A percentile compares a stretch with the other conserved stretches of the same genome.
Conservation (phyloP, 2,888 invertebrate genomes). For the Halocaridina rubra region DNA sequence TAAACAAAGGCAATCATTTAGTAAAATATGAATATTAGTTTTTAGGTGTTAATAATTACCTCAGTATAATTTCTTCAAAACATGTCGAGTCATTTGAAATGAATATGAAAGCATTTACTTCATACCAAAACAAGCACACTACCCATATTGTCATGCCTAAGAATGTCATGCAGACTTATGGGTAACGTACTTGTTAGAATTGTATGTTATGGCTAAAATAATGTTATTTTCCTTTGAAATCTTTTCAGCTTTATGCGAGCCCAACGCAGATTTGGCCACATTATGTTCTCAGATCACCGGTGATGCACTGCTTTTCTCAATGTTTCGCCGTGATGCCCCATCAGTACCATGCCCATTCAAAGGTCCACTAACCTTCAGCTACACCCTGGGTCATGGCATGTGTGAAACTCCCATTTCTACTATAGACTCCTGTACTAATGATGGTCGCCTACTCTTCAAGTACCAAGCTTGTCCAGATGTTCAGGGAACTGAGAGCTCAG, state of each 20-base stretch:
- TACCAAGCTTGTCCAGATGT: constrained; percentile 96
- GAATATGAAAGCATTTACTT: not conserved
- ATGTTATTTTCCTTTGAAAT: not conserved
- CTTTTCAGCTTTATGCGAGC: constrained; percentile 49
- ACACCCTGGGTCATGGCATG: constrained; percentile 81
- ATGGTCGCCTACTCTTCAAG: constrained; percentile 86
- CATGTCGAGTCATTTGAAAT: too few relatives aligned
- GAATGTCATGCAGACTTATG: too few relatives aligned
- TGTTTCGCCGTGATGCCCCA: constrained; percentile 90
- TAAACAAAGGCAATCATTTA: too few relatives aligned
- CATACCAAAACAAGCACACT: not conserved
- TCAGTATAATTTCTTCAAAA: too few relatives aligned
- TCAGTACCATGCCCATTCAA: constrained; percentile 90
- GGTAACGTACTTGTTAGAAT: too few relatives aligned
- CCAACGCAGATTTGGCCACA: constrained; percentile 73
- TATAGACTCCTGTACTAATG: constrained; percentile 94
- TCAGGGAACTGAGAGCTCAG: constrained; percentile 89
- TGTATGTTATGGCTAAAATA: not conserved
- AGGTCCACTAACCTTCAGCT: constrained; percentile 94
- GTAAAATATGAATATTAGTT: too few relatives aligned
- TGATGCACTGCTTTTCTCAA: constrained; percentile 88
- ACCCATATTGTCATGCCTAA: too few relatives aligned
- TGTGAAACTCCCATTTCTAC: constrained; percentile 90
- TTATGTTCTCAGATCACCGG: constrained; percentile 91
- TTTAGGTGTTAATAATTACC: too few relatives aligned